Evolutionary conservation across 2,888 invertebrate genomes (phyloP).

Genomic region (Chrysina gloriosa): DNA sequence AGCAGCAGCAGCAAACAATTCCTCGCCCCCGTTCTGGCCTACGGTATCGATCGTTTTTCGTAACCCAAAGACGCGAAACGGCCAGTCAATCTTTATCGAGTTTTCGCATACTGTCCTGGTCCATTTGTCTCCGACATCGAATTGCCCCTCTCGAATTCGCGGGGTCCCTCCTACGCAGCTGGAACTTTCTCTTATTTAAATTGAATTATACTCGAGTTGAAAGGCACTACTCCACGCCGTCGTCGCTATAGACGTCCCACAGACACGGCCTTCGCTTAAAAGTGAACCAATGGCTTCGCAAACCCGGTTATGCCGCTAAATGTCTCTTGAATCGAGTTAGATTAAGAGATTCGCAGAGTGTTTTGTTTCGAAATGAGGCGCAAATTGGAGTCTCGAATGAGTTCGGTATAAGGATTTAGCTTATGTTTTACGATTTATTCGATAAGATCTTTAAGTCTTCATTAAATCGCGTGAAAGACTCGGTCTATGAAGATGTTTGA

Average conservation of each 20-base stretch:
- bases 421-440: too few relatives aligned
- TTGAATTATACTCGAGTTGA: slow-evolving; percentile 65
- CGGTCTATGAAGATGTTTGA: too few relatives aligned
- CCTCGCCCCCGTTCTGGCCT: too few relatives aligned
- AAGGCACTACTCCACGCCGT: slow-evolving; percentile 53
- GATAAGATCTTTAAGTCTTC: too few relatives aligned
- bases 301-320: slow-evolving; percentile 49
- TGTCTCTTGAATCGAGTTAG: slow-evolving; percentile 42
- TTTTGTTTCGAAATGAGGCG: too few relatives aligned
- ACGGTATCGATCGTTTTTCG: slow-evolving; percentile 32
- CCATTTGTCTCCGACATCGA: slow-evolving; percentile 60
- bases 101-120: slow-evolving; percentile 61
- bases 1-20: too few relatives aligned
- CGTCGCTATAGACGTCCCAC: slow-evolving; percentile 18
- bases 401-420: too few relatives aligned
- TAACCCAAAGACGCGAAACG: slow-evolving; percentile 43
- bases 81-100: slow-evolving; percentile 60
- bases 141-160: slow-evolving; percentile 56
- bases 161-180: slow-evolving; percentile 48
- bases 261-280: slow-evolving; percentile 42
- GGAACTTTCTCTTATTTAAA: slow-evolving; percentile 66
- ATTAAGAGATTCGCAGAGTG: slow-evolving; percentile 34
- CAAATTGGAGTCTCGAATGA: too few relatives aligned
- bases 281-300: slow-evolving; percentile 49
- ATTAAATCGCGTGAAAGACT: too few relatives aligned